Evolutionary conservation across 2,888 invertebrate genomes (phyloP).

Genomic region (Polydrusus tereticollis): DNA sequence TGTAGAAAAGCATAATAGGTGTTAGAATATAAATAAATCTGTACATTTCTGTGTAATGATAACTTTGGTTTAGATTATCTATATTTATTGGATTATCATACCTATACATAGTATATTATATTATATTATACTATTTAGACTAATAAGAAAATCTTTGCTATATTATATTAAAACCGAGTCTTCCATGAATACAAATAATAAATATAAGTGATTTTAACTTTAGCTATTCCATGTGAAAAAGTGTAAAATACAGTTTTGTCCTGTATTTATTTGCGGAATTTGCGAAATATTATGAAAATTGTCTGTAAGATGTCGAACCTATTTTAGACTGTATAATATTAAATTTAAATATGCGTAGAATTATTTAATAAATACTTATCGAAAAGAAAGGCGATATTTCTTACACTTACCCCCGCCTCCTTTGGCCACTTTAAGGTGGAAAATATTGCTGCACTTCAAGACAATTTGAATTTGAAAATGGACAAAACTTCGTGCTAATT

Average conservation of each 20-base stretch:
- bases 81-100: conserved; percentile 40
- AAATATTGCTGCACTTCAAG: no score
- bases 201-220: conserved; percentile 59
- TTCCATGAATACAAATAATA: conserved; percentile 70
- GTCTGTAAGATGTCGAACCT: conserved; percentile 66
- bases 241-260: conserved; percentile 58
- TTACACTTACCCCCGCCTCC: not conserved
- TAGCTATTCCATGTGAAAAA: conserved; percentile 61
- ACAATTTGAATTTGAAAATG: no score
- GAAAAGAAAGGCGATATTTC: not conserved
- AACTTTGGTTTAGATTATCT: not conserved
- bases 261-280: conserved; percentile 60
- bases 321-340: conserved; percentile 63
- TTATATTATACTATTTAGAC: conserved; percentile 37
- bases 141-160: conserved; percentile 46
- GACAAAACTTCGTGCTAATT: no score
- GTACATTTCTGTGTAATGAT: no score
- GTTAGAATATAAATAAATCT: no score
- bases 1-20: no score
- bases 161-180: conserved; percentile 66
- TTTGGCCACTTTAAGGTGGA: no score
- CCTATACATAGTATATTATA: no score
- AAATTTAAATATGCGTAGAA: conserved; percentile 64
- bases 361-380: conserved; percentile 59
- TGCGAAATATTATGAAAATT: conserved; percentile 63